Percentiles rank a stretch among this genome's conserved stretches.
These are phyloP conservation scores for Lutra lutra DNA, from an alignment of 2,797 vertebrate genomes.

Conservation along the genomic window DNA sequence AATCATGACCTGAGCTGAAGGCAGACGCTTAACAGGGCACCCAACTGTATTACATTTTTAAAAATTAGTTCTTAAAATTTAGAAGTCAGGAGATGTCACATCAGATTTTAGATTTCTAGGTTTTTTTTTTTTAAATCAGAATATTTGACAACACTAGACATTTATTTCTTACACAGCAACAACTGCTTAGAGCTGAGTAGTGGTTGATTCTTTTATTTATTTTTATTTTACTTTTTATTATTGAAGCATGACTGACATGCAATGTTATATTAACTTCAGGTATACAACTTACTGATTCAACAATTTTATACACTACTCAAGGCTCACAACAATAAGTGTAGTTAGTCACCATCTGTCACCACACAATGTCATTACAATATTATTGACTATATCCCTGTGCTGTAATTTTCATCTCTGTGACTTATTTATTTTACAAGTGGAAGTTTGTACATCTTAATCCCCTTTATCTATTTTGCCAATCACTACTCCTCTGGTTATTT, in stretches of 20 bases:
- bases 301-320: neutral
- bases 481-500: neutral
- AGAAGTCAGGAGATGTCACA: neutral
- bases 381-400: neutral
- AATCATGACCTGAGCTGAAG: neutral
- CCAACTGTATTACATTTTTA: neutral
- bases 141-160: slow-evolving; percentile 11
- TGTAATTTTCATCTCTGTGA: neutral
- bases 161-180: neutral
- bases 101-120: slow-evolving; percentile 2
- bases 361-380: neutral
- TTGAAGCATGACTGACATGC: neutral
- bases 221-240: neutral
- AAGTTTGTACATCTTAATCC: neutral
- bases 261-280: neutral
- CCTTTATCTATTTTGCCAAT: neutral
- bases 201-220: neutral
- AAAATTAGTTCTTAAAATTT: slow-evolving; percentile 53
- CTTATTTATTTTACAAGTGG: neutral
- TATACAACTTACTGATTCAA: neutral
- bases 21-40: neutral
- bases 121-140: slow-evolving; percentile 26
- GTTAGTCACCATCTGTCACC: neutral
- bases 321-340: neutral
- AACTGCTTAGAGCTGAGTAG: neutral